Base-by-base conservation (phyloP, 2,797 vertebrate species). In the Lagocephalus sceleratus region DNA sequence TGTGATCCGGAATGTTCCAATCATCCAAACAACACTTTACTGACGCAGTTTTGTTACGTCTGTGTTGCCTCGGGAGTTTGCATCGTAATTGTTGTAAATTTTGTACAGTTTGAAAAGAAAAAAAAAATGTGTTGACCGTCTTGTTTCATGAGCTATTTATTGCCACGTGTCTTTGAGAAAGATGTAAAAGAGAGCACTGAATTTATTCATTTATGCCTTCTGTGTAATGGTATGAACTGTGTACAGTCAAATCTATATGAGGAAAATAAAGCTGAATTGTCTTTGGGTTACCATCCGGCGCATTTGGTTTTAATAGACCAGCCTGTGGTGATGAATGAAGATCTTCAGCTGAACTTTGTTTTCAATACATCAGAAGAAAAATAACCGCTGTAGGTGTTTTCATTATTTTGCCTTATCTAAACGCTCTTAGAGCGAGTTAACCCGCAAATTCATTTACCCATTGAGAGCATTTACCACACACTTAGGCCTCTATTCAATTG, bases 151-250 rank as follows among this genome's bases (percentile, higher is more conserved):
- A 88, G 47, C 54, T 66, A 95, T 94, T 86, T 89, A 83, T 95
- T 94, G 92, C 92, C 90, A 90, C 88, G 91, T 94, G 91, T 93
- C 87, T 92, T 89, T 92, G 91, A 91, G 90, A 88, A 89, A 88
- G 85, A 83, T 88, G 79, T 87, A 87, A 89, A 86, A 20, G 72
- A 92, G 90, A 90, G 91, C 69, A 91, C 91, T 91, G 90, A 77
- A 47, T 91, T 89, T 88, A 94, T 95, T 91, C 92, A 91, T 93
- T 86, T 91, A 91, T 91, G 92, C 94, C 93, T 94, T 92, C 90
- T 87, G 89, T 93, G 92, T 86, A 87, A 91, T 86, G 92, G 92
- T 93, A 93, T 94, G 94, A 94, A 89, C 88, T 78, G 89, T 95
- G 92, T 94, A 92, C 67, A 91, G 93, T 92, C 85, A 90, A 86